Evolutionary conservation across 2,888 invertebrate species (phyloP).

Genomic region (Zygaena filipendulae): DNA sequence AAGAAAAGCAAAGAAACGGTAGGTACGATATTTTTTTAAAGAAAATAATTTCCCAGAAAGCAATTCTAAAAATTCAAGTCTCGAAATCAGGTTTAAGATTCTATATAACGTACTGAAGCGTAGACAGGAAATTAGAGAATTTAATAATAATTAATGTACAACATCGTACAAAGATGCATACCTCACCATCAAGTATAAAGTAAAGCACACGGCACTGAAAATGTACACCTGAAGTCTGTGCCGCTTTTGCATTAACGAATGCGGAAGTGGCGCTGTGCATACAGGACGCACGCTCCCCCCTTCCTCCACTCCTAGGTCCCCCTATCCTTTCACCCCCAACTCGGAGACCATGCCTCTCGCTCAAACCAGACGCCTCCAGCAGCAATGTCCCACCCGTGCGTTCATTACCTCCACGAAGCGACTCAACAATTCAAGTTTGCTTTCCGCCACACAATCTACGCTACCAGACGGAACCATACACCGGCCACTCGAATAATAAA

Average conservation of each 20-base stretch:
- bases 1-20: conserved; percentile 20
- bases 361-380: conserved; percentile 58
- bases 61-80: no score
- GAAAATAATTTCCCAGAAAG: no score
- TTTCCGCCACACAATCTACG: conserved; percentile 65
- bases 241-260: conserved; percentile 69
- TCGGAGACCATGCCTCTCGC: conserved; percentile 36
- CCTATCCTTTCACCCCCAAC: conserved; percentile 23
- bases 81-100: no score
- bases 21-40: no score
- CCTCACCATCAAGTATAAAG: conserved; percentile 59
- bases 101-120: conserved; percentile 34
- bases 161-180: conserved; percentile 59
- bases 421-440: conserved; percentile 68
- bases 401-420: conserved; percentile 64
- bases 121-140: conserved; percentile 50
- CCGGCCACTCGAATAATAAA: conserved; percentile 66
- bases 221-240: conserved; percentile 66
- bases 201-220: conserved; percentile 65
- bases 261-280: conserved; percentile 67
- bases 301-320: conserved; percentile 23
- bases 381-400: conserved; percentile 60
- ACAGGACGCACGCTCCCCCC: conserved; percentile 57
- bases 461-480: conserved; percentile 51
- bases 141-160: conserved; percentile 59